Base-by-base conservation (phyloP, 2,888 invertebrate species). In the Germaria angustata region DNA sequence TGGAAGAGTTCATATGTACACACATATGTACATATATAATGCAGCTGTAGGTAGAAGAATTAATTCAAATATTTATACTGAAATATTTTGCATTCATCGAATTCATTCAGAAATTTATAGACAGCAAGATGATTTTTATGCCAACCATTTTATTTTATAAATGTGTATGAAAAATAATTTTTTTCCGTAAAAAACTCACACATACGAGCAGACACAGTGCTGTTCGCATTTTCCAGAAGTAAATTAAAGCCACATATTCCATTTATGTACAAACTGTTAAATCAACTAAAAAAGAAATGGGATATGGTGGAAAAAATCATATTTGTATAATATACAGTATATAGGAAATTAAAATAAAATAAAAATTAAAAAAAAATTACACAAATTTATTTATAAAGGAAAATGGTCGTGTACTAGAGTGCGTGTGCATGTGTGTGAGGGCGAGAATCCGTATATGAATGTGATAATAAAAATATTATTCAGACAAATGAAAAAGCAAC, bases 211-310 rank as follows among this genome's bases (percentile, higher is more conserved):
- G 28, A 28, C 6, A 28, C 28, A 28, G 28, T 28, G 28, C 6
- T 28, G 28, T 28, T 68, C 15, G 36, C 59, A 61, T 59, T 36
- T 39, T 39, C 55, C 39, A 51, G 41, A 17, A 59, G 59, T 51
- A 68, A 77, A 77, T 77, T 69, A 69, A 63, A 57, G 49, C 39
- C 65, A 41, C 36, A 79, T 71, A 49, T 55, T 79, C 17, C 49
- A 20, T 36, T 71, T 44, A 46, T 46, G 24, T 55, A 34, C 1
- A 46, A 46, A 20, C 9, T 17, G 7, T 24, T 4, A n/a, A n/a
- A n/a, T n/a, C n/a, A n/a, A n/a, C n/a, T n/a, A n/a, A 66, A 75
- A 55, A 17, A 77, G 41, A 34, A 44, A 17, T 44, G 7, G 9
- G 34, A 55, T 77, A 69, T 46, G 32, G 28, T 22, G 55, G 71